phyloP scores from a whole-genome alignment of 2,797 vertebrate species.

The Chrysocyon brachyurus region DNA sequence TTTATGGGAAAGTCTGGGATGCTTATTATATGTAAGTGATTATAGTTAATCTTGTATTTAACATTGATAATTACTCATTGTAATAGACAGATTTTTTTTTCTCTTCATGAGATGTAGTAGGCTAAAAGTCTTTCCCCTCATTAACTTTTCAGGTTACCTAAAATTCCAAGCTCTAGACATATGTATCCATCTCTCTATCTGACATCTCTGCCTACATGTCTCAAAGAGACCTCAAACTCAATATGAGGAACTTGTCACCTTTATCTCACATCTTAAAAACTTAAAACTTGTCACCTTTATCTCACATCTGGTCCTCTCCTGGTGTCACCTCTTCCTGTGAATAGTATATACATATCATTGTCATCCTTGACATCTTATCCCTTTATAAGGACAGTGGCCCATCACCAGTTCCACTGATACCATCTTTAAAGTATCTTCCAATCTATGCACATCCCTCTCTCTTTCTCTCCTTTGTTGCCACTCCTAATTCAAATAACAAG shows the following conservation, averaged over 20 bases:
- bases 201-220: neutral
- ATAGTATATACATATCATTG: neutral
- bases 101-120: neutral
- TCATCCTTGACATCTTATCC: neutral
- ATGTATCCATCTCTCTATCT: neutral
- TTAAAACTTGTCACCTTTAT: neutral
- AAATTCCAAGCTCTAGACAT: neutral
- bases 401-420: neutral
- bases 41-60: neutral
- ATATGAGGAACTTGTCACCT: neutral
- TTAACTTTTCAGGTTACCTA: neutral
- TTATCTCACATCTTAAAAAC: neutral
- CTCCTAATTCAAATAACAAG: neutral
- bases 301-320: neutral
- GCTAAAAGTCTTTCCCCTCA: slow-evolving; percentile 2
- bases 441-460: neutral
- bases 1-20: neutral
- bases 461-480: neutral
- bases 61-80: neutral
- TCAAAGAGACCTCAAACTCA: neutral
- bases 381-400: neutral
- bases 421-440: neutral
- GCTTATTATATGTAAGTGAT: neutral
- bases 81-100: neutral
- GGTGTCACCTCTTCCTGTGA: neutral